Conservation (phyloP, 2,888 invertebrate genomes). For the Drosophila parthenogenetica region DNA sequence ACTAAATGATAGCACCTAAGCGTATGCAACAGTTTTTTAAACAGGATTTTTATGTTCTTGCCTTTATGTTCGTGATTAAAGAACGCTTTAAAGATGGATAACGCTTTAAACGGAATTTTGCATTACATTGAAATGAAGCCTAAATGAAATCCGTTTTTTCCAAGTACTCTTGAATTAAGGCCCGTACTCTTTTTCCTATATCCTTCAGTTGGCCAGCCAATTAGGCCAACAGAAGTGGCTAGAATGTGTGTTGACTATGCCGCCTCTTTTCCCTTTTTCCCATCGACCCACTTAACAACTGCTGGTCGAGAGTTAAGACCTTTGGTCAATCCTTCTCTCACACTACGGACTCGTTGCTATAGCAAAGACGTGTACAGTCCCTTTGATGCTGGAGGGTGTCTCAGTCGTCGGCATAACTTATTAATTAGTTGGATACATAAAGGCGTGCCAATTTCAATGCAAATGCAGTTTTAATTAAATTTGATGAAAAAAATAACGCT, state of each 20-base stretch:
- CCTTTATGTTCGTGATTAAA: too few species aligned
- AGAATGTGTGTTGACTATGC: slow-evolving; percentile 48
- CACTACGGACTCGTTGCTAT: slow-evolving; percentile 41
- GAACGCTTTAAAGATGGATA: too few species aligned
- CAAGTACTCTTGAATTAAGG: slow-evolving; percentile 20
- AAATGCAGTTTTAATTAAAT: slow-evolving; percentile 75
- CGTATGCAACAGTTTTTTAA: background rate
- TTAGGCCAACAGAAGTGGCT: slow-evolving; percentile 66
- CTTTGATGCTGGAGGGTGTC: slow-evolving; percentile 6
- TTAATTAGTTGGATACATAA: slow-evolving; percentile 56
- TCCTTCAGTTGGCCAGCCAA: slow-evolving; percentile 62
- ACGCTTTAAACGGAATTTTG: slow-evolving; percentile 9
- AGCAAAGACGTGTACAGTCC: slow-evolving; percentile 34
- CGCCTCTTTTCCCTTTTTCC: slow-evolving; percentile 26
- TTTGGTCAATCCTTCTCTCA: slow-evolving; percentile 28
- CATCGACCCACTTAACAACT: slow-evolving; percentile 48
- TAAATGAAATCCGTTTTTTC: slow-evolving; percentile 10
- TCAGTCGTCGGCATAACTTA: slow-evolving; percentile 48
- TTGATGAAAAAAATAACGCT: slow-evolving; percentile 23
- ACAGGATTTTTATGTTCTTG: background rate
- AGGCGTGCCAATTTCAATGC: slow-evolving; percentile 59
- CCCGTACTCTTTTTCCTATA: slow-evolving; percentile 23
- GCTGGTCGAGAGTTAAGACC: slow-evolving; percentile 22
- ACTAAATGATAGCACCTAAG: background rate
- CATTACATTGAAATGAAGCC: slow-evolving; percentile 14